Percentiles rank a stretch among this genome's conserved stretches.
Evolutionary conservation across 1,140 invertebrate genomes (phyloP).

Genomic region (Aradophagus sp.): DNA sequence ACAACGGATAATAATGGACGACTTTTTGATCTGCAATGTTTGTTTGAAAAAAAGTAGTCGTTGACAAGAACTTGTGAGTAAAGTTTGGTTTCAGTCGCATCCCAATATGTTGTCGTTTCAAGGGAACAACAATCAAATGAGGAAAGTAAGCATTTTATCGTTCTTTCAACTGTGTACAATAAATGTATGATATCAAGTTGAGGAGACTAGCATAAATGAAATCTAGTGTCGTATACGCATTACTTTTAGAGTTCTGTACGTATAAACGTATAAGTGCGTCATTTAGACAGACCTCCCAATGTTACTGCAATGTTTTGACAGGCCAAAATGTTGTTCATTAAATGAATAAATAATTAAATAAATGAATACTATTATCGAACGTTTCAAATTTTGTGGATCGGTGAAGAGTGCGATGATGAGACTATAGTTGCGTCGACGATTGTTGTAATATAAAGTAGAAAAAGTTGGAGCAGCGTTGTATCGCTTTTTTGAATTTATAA

Average conservation of each 20-base stretch:
- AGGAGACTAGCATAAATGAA: constrained; percentile 43
- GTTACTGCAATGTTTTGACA: constrained; percentile 56
- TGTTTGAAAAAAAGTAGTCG: too few relatives aligned
- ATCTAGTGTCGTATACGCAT: constrained; percentile 47
- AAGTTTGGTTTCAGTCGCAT: too few relatives aligned
- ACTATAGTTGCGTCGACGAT: too few relatives aligned
- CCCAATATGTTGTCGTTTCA: too few relatives aligned
- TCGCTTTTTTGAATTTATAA: too few relatives aligned
- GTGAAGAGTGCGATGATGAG: constrained; percentile 7
- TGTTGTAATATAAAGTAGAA: too few relatives aligned
- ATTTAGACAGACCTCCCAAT: constrained; percentile 49
- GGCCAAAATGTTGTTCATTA: constrained; percentile 59
- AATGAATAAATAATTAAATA: constrained; percentile 47
- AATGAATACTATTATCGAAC: constrained; percentile 50
- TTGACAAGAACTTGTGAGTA: too few relatives aligned
- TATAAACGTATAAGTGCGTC: constrained; percentile 48
- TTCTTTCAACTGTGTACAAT: constrained; percentile 46
- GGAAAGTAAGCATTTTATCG: constrained; percentile 40
- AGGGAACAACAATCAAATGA: constrained; percentile 3
- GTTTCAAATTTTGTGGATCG: constrained; percentile 35
- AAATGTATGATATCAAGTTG: constrained; percentile 52
- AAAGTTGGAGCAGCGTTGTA: too few relatives aligned
- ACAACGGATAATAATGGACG: too few relatives aligned
- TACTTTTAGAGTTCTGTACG: constrained; percentile 46
- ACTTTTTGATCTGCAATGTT: too few relatives aligned